phyloP scores from a whole-genome alignment of 2,797 vertebrate species.

The Apodemus agrarius region DNA sequence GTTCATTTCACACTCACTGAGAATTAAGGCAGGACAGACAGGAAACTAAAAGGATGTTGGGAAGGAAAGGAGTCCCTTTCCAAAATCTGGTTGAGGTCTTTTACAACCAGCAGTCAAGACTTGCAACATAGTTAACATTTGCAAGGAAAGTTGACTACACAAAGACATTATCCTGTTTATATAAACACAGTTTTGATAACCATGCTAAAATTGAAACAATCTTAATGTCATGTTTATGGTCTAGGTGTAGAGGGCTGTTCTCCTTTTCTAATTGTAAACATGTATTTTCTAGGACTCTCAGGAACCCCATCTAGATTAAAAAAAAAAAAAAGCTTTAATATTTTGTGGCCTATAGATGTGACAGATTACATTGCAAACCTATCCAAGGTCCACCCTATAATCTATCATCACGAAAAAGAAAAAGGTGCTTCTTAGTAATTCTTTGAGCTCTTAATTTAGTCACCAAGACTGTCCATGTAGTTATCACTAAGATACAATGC shows the following conservation, averaged over 20 bases:
- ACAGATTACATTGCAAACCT: neutral
- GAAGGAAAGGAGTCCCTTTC: neutral
- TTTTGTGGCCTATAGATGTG: neutral
- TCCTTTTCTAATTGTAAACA: neutral
- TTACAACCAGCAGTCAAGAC: neutral
- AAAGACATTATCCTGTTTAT: neutral
- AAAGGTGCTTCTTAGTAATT: neutral
- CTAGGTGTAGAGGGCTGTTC: neutral
- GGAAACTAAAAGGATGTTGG: neutral
- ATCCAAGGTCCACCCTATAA: neutral
- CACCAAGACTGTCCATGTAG: neutral
- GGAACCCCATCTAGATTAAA: neutral
- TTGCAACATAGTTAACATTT: neutral
- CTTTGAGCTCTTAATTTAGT: neutral
- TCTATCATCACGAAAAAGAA: neutral
- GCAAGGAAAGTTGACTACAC: neutral
- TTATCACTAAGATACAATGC: neutral
- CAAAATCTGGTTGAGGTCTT: neutral
- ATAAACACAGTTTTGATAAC: neutral
- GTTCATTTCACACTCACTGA: neutral
- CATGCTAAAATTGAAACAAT: neutral
- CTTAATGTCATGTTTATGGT: neutral
- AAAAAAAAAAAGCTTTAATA: neutral
- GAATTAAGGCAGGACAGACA: neutral
- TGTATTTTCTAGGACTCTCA: neutral